Percentiles rank a stretch among this genome's conserved stretches.
These are phyloP conservation scores for Cryptoblepharus egeriae DNA, from an alignment of 2,797 vertebrate genomes.

Conservation along the genomic window DNA sequence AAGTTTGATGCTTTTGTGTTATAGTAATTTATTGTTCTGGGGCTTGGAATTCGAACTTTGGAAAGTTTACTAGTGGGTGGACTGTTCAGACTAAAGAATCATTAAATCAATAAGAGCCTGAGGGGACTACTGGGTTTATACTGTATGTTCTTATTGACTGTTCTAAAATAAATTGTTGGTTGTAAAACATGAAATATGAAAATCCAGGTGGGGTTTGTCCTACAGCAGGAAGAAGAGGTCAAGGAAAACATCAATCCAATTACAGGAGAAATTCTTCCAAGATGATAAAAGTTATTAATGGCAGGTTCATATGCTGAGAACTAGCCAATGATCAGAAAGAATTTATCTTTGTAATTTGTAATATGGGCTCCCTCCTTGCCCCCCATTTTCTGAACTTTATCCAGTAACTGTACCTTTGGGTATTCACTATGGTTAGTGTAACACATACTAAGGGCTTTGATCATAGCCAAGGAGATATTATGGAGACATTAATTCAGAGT, in stretches of 20 bases:
- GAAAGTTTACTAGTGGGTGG: neutral
- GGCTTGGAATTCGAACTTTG: neutral
- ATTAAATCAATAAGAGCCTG: neutral
- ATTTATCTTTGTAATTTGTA: too few species aligned
- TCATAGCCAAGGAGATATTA: too few species aligned
- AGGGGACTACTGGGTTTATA: neutral
- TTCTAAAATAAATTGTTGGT: conserved; percentile 10
- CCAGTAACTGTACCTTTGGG: too few species aligned
- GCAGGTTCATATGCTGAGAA: neutral
- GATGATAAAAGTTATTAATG: neutral
- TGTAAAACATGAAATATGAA: conserved; percentile 18
- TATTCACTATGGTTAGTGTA: too few species aligned
- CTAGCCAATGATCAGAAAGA: too few species aligned
- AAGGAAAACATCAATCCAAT: neutral
- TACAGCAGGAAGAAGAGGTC: neutral
- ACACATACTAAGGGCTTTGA: too few species aligned
- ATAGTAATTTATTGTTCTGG: neutral
- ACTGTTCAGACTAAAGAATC: conserved; percentile 5
- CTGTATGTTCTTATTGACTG: neutral
- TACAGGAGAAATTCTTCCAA: neutral
- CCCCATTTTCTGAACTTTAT: too few species aligned
- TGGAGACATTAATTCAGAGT: too few species aligned
- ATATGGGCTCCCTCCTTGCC: too few species aligned
- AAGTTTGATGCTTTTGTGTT: neutral
- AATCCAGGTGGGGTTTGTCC: neutral